A percentile compares a stretch with the other conserved stretches of the same genome.
Conservation (phyloP, 2,888 invertebrate species). For the Liodrosophila aerea region DNA sequence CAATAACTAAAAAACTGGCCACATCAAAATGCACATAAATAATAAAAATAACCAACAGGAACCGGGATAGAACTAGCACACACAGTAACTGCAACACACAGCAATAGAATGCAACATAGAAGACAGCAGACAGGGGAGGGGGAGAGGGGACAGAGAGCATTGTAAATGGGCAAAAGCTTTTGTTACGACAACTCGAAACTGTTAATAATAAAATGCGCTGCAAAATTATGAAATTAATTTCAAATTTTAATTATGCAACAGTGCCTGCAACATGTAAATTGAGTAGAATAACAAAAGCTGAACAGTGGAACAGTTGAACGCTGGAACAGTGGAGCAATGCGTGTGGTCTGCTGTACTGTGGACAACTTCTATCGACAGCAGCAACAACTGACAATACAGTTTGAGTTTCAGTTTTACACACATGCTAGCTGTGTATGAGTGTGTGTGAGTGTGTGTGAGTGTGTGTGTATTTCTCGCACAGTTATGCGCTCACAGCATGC, state of each 20-base stretch:
- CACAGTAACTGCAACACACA: no score
- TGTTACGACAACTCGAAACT: slow-evolving; percentile 56
- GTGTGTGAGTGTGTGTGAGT: slow-evolving; percentile 14
- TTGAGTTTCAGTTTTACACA: no score
- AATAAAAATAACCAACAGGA: slow-evolving; percentile 71
- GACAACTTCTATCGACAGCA: slow-evolving; percentile 9
- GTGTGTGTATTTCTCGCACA: slow-evolving; percentile 6
- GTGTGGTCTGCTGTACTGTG: slow-evolving; percentile 2
- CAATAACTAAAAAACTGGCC: slow-evolving; percentile 49
- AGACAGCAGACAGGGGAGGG: background rate
- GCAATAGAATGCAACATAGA: slow-evolving; percentile 25
- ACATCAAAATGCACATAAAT: slow-evolving; percentile 78
- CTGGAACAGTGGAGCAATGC: background rate
- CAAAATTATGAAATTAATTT: slow-evolving; percentile 76
- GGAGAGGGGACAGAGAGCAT: background rate
- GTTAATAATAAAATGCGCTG: slow-evolving; percentile 63
- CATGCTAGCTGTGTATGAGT: slow-evolving; percentile 4
- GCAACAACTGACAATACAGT: background rate
- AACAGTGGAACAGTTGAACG: background rate
- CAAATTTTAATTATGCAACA: slow-evolving; percentile 75
- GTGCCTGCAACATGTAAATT: slow-evolving; percentile 69
- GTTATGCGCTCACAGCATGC: background rate
- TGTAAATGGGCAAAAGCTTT: slow-evolving; percentile 35
- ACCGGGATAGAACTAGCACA: slow-evolving; percentile 30
- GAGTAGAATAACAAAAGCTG: slow-evolving; percentile 43